phyloP scores from a whole-genome alignment of 2,113 vertebrate genomes.

The Origma solitaria region DNA sequence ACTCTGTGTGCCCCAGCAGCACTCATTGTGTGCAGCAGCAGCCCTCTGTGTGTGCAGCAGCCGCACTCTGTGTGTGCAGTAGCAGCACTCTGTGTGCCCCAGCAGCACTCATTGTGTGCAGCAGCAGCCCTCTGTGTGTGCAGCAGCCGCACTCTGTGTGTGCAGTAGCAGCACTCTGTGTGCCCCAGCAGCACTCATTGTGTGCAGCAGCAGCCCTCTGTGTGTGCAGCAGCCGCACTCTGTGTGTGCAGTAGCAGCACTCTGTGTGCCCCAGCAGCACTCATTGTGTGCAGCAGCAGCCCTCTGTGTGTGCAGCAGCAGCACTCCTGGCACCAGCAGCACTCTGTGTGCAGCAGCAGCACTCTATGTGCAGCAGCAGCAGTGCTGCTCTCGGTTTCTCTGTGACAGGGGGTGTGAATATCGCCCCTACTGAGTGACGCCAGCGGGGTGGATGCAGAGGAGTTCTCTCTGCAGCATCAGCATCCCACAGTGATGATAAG shows the following conservation, averaged over 20 bases:
- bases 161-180: neutral
- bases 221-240: neutral
- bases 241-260: no score
- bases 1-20: neutral
- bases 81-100: neutral
- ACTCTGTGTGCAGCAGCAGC: neutral
- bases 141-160: neutral
- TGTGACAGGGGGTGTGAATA: neutral
- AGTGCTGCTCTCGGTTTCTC: accelerated
- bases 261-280: neutral
- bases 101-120: neutral
- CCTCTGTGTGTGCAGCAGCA: neutral
- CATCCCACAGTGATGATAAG: neutral
- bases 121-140: accelerated
- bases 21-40: neutral
- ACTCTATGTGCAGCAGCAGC: neutral
- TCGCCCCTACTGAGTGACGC: neutral
- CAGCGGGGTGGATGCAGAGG: neutral
- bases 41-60: neutral
- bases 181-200: neutral
- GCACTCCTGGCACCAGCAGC: neutral
- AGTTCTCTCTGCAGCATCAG: neutral
- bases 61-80: no score
- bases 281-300: neutral
- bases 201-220: neutral